Base-by-base conservation (phyloP, 2,797 vertebrate species). In the Enteromius viviparus region DNA sequence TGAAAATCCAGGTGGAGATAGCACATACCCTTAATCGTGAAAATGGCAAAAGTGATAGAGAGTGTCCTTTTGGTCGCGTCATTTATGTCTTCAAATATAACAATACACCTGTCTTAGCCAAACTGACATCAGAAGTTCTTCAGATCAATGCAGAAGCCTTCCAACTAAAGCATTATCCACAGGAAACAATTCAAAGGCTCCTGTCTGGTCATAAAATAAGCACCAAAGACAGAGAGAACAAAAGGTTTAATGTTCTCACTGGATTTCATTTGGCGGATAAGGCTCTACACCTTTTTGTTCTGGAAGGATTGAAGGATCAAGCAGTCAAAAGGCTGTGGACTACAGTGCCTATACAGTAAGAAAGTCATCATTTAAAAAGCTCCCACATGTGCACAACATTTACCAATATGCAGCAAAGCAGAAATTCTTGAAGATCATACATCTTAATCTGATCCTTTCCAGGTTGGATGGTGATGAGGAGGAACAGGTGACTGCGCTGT, bases 261-360 rank as follows among this genome's bases (percentile, higher is more conserved):
- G 96, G 97, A 70, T 95, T 98, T 92, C 95, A 97, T 23, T 66
- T 97, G 80, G 32, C 92, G 78, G 96, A 98, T 69, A 93, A 92
- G 64, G 85, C 55, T 82, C 84, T 87, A 17, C 94, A 96, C 89
- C 90, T 97, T 70, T 92, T 97, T 76, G 84, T 97, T 78, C 90
- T 97, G 49, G 96, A 97, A 89, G 97, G 97, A 70, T 87, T 97
- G 83, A 96, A 91, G 69, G 87, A 93, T 40, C 90, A 89, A 85
- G 95, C 95, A 70, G 87, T 97, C 82, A 93, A 68, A 91, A 90
- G n/a, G 71, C 90, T 97, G 6, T 95, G 95, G 95, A 92, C 95
- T 32, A 90, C 86, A 21, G 87, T 95, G 72, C 93, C 93, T 58
- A 89, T 89, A 87, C 94, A 91, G 96, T 97, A 93, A 91, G 93